Evolutionary conservation across 2,113 vertebrate species (phyloP).

Genomic region (Polyodon spathula): DNA sequence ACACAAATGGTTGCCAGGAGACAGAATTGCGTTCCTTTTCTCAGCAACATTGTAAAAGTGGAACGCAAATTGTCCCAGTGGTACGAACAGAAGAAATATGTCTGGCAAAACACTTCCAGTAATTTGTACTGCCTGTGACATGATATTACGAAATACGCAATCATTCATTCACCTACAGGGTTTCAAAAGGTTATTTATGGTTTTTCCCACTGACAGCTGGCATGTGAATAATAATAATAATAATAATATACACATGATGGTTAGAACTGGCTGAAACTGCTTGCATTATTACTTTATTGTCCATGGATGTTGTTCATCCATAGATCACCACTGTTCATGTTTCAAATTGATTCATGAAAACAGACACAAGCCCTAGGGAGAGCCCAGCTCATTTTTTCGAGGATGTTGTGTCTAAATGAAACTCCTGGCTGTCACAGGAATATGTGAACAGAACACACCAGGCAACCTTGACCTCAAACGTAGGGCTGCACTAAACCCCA

Average conservation of each 20-base stretch:
- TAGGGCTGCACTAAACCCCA: constrained; percentile 7
- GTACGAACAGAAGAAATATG: too few species aligned
- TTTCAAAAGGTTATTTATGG: constrained; percentile 9
- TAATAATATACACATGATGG: too few species aligned
- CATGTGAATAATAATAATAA: too few species aligned
- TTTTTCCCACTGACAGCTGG: not conserved
- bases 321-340: too few species aligned
- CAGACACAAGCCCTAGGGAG: too few species aligned
- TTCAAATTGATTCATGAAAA: too few species aligned
- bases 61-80: constrained; percentile 27
- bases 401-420: too few species aligned
- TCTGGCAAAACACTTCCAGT: constrained; percentile 9
- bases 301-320: too few species aligned
- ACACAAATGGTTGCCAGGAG: constrained; percentile 16
- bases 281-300: too few species aligned
- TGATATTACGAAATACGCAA: constrained; percentile 10
- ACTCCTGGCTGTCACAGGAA: too few species aligned
- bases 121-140: constrained; percentile 12
- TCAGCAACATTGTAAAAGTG: constrained; percentile 16
- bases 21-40: constrained; percentile 20
- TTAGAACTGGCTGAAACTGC: too few species aligned
- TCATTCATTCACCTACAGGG: constrained; percentile 17
- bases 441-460: not conserved
- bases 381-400: too few species aligned
- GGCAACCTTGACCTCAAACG: constrained; percentile 3